Conservation (phyloP, 2,797 vertebrate species). For the Manis javanica region DNA sequence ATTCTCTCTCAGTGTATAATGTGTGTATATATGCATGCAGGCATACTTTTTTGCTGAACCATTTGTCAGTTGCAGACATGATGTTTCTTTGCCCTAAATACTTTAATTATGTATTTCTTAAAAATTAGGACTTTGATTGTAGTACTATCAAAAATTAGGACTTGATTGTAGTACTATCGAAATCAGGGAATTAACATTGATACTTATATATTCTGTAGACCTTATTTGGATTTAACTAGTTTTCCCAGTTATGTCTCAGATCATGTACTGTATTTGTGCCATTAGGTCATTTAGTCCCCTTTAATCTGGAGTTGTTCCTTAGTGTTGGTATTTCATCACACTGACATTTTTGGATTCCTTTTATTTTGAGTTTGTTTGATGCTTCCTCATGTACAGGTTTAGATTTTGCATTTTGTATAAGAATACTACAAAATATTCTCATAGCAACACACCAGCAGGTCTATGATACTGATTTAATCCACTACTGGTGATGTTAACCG, state of each 20-base stretch:
- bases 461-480: background rate
- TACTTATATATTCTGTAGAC: background rate
- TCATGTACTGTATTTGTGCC: background rate
- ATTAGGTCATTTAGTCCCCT: background rate
- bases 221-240: background rate
- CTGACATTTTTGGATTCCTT: background rate
- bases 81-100: background rate
- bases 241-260: conserved; percentile 26
- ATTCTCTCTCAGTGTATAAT: background rate
- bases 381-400: background rate
- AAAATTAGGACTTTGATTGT: conserved; percentile 12
- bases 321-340: background rate
- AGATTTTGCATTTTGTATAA: conserved; percentile 23
- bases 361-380: conserved; percentile 18
- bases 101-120: background rate
- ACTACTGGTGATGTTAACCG: background rate
- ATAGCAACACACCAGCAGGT: background rate
- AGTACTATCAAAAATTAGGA: background rate
- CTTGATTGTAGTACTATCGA: background rate
- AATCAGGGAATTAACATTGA: conserved; percentile 21
- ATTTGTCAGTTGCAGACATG: background rate
- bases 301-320: background rate
- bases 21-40: background rate
- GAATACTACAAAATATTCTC: background rate
- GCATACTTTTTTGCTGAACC: background rate